Base-by-base conservation (phyloP, 2,113 vertebrate genomes). In the Oxyruncus cristatus region DNA sequence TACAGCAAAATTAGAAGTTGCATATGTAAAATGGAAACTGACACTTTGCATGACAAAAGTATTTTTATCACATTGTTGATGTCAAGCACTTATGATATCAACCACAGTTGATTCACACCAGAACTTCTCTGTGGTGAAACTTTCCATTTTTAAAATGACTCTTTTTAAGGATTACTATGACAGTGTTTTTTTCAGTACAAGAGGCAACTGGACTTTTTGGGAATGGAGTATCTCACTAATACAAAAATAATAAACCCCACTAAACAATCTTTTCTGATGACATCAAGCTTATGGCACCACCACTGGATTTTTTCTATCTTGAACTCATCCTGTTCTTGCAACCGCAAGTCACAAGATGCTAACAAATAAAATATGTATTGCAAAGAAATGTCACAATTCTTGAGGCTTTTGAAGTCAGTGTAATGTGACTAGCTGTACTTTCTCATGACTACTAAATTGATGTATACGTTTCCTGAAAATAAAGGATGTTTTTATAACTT, bases 261-360 rank as follows among this genome's bases (percentile, higher is more conserved):
- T 50, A 50, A 50, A 26, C 49, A 50, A 32, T 53, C 35, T 88
- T 92, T 87, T 79, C 89, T 83, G 67, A 32, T 33, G 8, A 68
- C 42, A 78, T 71, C 44, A 93, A 62, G 81, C 9, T 80, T 91
- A 76, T 44, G 33, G 21, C 41, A 84, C 32, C 20, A 91, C 55
- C 20, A 95, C 62, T 95, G 81, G 52, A 87, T 58, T 78, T 73
- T 95, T 94, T 39, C 68, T 91, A 66, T 88, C 88, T 90, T 96
- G 26, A 76, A 66, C 8, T 33, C 46, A 76, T 20, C 75, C 62
- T 91, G 7, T 50, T 65, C n/a, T 59, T 93, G 28, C 66, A 94
- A 53, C 42, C n/a, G n/a, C n/a, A n/a, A n/a, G 12, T 76, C n/a
- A 46, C 12, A 68, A 62, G 26, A 59, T 63, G 14, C 4, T 46